Conservation (phyloP, 2,797 vertebrate genomes). For the Triplophysa yarkandensis region DNA sequence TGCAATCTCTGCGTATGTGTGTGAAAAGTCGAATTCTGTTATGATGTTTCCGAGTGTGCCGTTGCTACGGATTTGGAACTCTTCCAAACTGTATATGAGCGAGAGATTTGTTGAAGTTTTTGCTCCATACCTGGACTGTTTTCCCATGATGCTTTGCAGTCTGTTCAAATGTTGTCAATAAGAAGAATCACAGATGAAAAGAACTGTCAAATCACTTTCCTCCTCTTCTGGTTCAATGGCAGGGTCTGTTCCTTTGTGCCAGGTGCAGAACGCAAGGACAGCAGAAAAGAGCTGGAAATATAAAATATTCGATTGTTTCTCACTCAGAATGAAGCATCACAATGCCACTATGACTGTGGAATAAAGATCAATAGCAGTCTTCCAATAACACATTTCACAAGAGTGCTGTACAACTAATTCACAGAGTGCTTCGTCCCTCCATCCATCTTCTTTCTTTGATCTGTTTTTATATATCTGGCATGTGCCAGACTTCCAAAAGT, state of each 20-base stretch:
- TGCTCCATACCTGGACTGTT: constrained; percentile 44
- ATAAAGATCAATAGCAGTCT: constrained; percentile 42
- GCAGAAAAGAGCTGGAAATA: constrained; percentile 46
- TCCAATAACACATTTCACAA: constrained; percentile 39
- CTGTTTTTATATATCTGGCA: constrained; percentile 48
- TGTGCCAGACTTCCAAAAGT: constrained; percentile 39
- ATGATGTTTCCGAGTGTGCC: constrained; percentile 61
- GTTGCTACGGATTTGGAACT: constrained; percentile 68
- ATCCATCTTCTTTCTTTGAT: constrained; percentile 48
- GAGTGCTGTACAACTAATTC: constrained; percentile 34
- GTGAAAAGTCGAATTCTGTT: constrained; percentile 59
- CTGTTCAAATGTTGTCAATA: constrained; percentile 46
- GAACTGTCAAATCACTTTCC: constrained; percentile 46
- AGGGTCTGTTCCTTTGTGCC: constrained; percentile 40
- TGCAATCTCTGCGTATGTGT: constrained; percentile 61
- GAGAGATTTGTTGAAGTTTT: constrained; percentile 46
- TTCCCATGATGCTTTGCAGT: constrained; percentile 44
- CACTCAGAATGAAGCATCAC: constrained; percentile 29
- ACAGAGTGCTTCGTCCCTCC: constrained; percentile 32
- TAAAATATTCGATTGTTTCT: constrained; percentile 37
- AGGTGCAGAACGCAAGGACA: constrained; percentile 37
- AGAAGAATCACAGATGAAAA: constrained; percentile 37
- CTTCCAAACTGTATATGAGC: constrained; percentile 55
- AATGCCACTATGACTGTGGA: constrained; percentile 18
- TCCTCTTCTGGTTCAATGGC: constrained; percentile 37